Evolutionary conservation across 2,888 invertebrate species (phyloP).

Genomic region (Anaspis maculata): DNA sequence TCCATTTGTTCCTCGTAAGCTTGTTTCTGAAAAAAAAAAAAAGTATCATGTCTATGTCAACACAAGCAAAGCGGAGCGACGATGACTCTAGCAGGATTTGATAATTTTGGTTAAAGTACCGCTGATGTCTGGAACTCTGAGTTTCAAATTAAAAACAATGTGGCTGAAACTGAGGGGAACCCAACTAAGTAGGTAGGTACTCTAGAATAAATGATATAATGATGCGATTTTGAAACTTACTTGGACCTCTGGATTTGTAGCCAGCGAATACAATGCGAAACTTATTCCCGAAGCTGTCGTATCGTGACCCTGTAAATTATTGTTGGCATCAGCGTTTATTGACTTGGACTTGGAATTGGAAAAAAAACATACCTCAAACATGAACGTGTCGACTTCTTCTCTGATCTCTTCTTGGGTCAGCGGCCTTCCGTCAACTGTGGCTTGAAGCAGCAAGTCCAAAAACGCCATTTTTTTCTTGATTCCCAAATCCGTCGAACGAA

Average conservation of each 20-base stretch:
- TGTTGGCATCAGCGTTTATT: neutral
- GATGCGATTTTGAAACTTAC: too few species aligned
- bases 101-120: neutral
- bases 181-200: too few species aligned
- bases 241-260: slow-evolving; percentile 33
- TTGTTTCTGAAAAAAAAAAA: slow-evolving; percentile 27
- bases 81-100: too few species aligned
- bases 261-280: slow-evolving; percentile 36
- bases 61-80: too few species aligned
- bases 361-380: slow-evolving; percentile 66
- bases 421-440: slow-evolving; percentile 48
- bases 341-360: slow-evolving; percentile 9
- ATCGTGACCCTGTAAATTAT: slow-evolving; percentile 37
- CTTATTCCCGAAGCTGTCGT: slow-evolving; percentile 38
- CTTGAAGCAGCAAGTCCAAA: slow-evolving; percentile 53
- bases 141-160: too few species aligned
- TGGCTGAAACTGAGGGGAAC: too few species aligned
- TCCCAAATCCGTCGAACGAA: neutral
- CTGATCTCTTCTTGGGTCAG: slow-evolving; percentile 53
- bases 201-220: too few species aligned
- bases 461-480: slow-evolving; percentile 55
- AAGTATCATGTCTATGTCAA: slow-evolving; percentile 26
- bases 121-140: too few species aligned
- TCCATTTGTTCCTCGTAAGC: slow-evolving; percentile 32
- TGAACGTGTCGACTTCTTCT: slow-evolving; percentile 66